Evolutionary conservation across 2,888 invertebrate genomes (phyloP), one percentile per base, ranked within the genome.

Genomic region (Myathropa florea): DNA sequence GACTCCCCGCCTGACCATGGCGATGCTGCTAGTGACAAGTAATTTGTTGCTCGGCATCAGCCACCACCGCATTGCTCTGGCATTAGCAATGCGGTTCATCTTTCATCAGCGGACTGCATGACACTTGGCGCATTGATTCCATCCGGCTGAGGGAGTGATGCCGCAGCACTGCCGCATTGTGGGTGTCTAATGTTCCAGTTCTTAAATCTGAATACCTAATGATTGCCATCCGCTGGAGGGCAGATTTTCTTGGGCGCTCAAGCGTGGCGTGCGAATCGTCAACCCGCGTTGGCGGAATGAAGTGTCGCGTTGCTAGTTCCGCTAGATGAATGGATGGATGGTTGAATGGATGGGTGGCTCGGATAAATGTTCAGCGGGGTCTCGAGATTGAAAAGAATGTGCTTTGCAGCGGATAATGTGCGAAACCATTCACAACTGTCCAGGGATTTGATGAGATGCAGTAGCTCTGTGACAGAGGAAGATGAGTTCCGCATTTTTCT

Each of bases 161-260:
- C 39, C 39, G 39, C 14, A n/a, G 3, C 39, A 14, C 9, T n/a
- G 18, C 46, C 46, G 46, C 46, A 46, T 46, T 46, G 46, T 39
- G 26, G 23, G 30, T 55, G 67, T 30, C 28, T 53, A 67, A 53
- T 67, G 67, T 67, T 67, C 67, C 67, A 67, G 67, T 53, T 55
- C 67, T 53, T 53, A 30, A 21, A 14, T 67, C 26, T 21, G 46
- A 46, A 46, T 46, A 46, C 21, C 10, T 24, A 53, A 53, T 53
- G 65, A 46, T 46, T 46, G 46, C 2, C 46, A 65, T 65, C 28
- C 65, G 26, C 46, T 46, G 46, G n/a, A 39, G 26, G 46, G 46
- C 46, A 46, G 64, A 39, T 64, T 46, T 18, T 39, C 67, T 67
- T 53, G 67, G n/a, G 67, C 12, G 12, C 67, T 21, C 53, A 53